phyloP scores from a whole-genome alignment of 2,113 vertebrate genomes.

The Centropus bengalensis region DNA sequence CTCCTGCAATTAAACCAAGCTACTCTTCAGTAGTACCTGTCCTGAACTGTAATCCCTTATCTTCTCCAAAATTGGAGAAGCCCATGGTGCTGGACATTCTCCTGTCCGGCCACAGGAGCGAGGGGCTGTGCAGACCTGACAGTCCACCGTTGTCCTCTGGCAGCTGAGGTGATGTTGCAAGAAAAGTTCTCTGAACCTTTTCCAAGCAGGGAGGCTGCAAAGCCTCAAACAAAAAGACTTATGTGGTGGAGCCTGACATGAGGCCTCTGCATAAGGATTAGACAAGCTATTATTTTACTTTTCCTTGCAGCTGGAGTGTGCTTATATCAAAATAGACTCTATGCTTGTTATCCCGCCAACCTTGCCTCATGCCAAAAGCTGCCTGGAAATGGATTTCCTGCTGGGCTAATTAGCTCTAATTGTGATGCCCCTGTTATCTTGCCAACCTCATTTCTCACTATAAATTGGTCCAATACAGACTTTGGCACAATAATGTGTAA shows the following conservation, averaged over 20 bases:
- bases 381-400: conserved; percentile 73
- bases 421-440: conserved; percentile 70
- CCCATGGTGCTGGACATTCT: not conserved
- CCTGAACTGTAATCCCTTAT: not conserved
- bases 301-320: conserved; percentile 61
- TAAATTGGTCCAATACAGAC: conserved; percentile 61
- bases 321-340: conserved; percentile 68
- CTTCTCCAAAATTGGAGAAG: not conserved
- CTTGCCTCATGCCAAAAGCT: conserved; percentile 63
- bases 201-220: conserved; percentile 9
- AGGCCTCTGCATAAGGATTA: conserved; percentile 1
- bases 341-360: conserved; percentile 58
- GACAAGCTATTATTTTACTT: conserved; percentile 64
- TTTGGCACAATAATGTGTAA: conserved; percentile 13
- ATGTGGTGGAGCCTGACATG: not conserved
- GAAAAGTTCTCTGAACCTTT: not conserved
- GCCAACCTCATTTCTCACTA: conserved; percentile 66
- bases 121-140: not conserved
- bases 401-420: conserved; percentile 72
- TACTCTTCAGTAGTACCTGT: not conserved
- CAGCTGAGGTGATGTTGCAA: not conserved
- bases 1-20: not conserved
- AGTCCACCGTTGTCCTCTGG: accelerated
- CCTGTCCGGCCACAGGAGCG: not conserved
- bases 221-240: conserved; percentile 20